Base-by-base conservation (phyloP, 2,797 vertebrate genomes). In the Gastrophryne carolinensis region DNA sequence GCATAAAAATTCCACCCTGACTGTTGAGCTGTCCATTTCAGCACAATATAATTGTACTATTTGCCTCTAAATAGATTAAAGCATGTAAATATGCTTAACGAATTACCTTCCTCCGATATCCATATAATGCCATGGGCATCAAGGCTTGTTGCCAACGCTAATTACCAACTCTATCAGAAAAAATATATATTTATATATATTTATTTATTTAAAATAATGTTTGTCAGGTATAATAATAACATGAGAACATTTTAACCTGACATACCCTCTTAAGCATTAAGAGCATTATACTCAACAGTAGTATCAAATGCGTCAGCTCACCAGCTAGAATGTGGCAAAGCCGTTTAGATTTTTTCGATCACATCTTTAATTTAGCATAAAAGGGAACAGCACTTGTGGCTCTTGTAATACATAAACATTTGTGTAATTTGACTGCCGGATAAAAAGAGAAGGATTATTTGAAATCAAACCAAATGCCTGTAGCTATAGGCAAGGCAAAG, bases 321-420 rank as follows among this genome's bases (percentile, higher is more conserved):
- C 72, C 21, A 57, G 47, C 13, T 62, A 53, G 49, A 62, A 62
- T 29, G 57, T 10, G 49, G 50, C 3, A 47, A 50, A 30, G n/a
- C 37, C 19, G 24, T 19, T 47, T 17, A 47, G 17, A 17, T 77
- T 77, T 30, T 68, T 61, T 44, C 29, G 35, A 65, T 15, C 53
- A 34, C 26, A 71, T 47, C 60, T 64, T 63, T 71, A 71, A 71
- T 77, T 77, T 77, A 77, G 67, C 66, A 63, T 64, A 62, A 78
- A 72, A 41, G 61, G 61, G 68, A 72, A 72, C 56, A 66, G 66
- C 17, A 66, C 61, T 60, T 39, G 68, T 32, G 60, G 44, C 61
- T 69, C 41, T 78, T 66, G 68, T 78, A 66, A 78, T 66, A 47
- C 61, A 72, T 78, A 72, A 78, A 72, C 68, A 72, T 78, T 78